phyloP scores from a whole-genome alignment of 2,797 vertebrate species.

The Halcyon leucocephala region DNA sequence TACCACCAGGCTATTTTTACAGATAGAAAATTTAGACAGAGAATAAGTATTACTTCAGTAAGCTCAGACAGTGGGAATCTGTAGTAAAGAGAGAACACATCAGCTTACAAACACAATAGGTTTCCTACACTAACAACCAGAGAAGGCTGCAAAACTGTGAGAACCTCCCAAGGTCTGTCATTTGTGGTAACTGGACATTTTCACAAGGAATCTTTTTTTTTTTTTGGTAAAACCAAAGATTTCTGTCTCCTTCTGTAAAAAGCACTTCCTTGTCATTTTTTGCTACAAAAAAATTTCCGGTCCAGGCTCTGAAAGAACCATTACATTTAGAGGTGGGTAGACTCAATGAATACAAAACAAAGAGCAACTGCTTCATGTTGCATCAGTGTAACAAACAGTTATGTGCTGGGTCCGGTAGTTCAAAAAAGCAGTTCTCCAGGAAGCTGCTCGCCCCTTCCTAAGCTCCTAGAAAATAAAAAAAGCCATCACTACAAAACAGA shows the following conservation, averaged over 20 bases:
- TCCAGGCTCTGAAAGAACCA: neutral
- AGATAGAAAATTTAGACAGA: neutral
- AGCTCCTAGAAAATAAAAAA: neutral
- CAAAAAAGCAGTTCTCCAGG: neutral
- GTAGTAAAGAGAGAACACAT: neutral
- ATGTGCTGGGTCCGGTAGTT: neutral
- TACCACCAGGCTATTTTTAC: neutral
- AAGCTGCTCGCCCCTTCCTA: neutral
- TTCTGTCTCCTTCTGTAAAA: neutral
- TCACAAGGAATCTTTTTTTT: neutral
- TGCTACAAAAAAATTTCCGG: neutral
- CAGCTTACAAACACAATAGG: fast-evolving
- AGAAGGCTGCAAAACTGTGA: neutral
- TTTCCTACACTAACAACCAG: neutral
- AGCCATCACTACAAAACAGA: neutral
- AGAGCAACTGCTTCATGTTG: neutral
- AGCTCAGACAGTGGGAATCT: neutral
- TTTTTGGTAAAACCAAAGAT: neutral
- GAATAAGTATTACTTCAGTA: neutral
- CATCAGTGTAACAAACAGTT: neutral
- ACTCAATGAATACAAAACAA: neutral
- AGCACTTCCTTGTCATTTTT: neutral
- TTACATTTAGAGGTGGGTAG: neutral
- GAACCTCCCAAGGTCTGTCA: neutral
- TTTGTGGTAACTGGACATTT: neutral